phyloP scores from a whole-genome alignment of 2,888 invertebrate species.

The Caenorhabditis wallacei region DNA sequence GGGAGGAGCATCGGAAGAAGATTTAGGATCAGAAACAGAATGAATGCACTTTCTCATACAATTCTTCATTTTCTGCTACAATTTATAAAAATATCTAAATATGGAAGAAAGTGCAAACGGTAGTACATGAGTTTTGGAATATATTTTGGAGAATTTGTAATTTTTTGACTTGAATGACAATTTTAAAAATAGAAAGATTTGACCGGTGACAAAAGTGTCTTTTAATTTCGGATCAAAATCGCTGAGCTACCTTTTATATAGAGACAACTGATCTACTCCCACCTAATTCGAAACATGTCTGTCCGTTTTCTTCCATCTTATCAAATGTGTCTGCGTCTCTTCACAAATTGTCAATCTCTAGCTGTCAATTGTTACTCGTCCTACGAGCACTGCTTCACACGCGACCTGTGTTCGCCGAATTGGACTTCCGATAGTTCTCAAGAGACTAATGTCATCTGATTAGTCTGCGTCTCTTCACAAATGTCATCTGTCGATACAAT shows the following conservation, averaged over 20 bases:
- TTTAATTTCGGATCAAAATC: conserved; percentile 43
- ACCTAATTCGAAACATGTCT: conserved; percentile 50
- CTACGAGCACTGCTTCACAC: conserved; percentile 28
- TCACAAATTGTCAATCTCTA: conserved; percentile 50
- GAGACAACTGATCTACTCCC: conserved; percentile 25
- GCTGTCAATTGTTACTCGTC: conserved; percentile 57
- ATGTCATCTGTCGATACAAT: conserved; percentile 29
- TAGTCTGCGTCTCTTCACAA: conserved; percentile 41
- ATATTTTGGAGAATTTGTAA: not conserved
- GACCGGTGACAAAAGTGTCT: conserved; percentile 3
- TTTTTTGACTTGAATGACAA: conserved; percentile 5
- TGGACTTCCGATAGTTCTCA: conserved; percentile 28
- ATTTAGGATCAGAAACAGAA: not conserved
- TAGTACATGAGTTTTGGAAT: not conserved
- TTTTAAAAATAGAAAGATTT: conserved; percentile 19
- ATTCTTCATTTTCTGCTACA: conserved; percentile 13
- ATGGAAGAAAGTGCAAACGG: not conserved
- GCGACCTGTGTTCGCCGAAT: conserved; percentile 50
- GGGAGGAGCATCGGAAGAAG: not conserved
- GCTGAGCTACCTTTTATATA: conserved; percentile 53
- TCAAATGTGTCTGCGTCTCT: conserved; percentile 48
- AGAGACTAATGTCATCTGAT: conserved; percentile 55
- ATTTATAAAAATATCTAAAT: not conserved
- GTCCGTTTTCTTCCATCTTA: conserved; percentile 19
- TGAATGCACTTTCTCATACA: not conserved